phyloP scores from a whole-genome alignment of 2,888 invertebrate genomes.

The Caenorhabditis wallacei region DNA sequence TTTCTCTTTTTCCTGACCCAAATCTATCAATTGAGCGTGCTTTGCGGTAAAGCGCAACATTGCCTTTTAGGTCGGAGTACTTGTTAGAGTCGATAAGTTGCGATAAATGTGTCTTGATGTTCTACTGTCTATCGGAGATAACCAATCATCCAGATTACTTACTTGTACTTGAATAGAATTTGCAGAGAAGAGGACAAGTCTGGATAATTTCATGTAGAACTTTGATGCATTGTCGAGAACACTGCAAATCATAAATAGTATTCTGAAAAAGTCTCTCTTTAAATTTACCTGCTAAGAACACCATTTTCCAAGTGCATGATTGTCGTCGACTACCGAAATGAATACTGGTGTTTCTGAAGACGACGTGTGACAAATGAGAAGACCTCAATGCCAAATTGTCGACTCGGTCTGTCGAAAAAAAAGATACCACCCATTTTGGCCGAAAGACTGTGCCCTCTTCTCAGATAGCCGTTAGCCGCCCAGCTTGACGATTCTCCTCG shows the following conservation, averaged over 20 bases:
- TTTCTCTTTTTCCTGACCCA: conserved; percentile 24
- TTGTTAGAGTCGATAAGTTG: conserved; percentile 40
- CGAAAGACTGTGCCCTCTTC: conserved; percentile 17
- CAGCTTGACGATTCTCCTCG: conserved; percentile 38
- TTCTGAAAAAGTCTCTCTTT: neutral
- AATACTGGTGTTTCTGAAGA: conserved; percentile 7
- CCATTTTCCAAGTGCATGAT: conserved; percentile 34
- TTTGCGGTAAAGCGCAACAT: conserved; percentile 28
- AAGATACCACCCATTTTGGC: conserved; percentile 45
- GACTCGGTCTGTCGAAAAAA: conserved; percentile 22
- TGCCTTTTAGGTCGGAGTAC: conserved; percentile 21
- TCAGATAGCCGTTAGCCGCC: conserved; percentile 9
- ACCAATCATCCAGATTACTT: conserved; percentile 7
- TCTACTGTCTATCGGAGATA: conserved; percentile 48
- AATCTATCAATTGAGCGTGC: conserved; percentile 1
- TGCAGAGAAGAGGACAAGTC: conserved; percentile 24
- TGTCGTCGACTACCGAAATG: conserved; percentile 3
- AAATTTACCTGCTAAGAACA: conserved; percentile 18
- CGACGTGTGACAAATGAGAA: conserved; percentile 38
- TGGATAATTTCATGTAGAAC: conserved; percentile 16
- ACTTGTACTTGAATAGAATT: conserved; percentile 39
- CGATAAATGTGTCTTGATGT: conserved; percentile 25
- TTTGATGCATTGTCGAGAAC: conserved; percentile 42
- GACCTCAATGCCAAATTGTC: conserved; percentile 41
- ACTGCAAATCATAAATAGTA: conserved; percentile 3